Evolutionary conservation across 2,888 invertebrate species (phyloP), one percentile per base, ranked within the genome.

Genomic region (Eretmocerus hayati): DNA sequence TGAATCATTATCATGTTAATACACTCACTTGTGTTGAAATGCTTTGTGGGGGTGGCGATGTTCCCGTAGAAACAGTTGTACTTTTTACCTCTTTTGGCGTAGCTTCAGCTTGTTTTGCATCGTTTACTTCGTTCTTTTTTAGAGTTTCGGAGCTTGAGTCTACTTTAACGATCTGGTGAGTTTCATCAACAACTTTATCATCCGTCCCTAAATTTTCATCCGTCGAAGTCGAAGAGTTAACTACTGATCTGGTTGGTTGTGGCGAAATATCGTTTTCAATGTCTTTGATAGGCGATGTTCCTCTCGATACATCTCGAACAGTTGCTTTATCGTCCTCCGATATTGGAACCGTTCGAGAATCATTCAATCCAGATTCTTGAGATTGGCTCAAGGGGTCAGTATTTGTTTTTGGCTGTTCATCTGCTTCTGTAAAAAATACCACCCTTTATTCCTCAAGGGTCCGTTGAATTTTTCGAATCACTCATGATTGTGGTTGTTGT

Each of bases 11-110:
- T 46, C 6, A 26, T 26, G 26, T 26, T 26, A 48, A n/a, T 35
- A n/a, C 41, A 56, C 62, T 62, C 70, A 85, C 87, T 80, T 91
- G 90, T 20, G 90, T 91, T 21, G 90, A 87, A 63, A 87, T 89
- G 65, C 76, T 87, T 71, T 90, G 90, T 3, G 90, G 90, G 26
- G 89, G 87, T 36, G 90, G 90, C 26, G 89, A 90, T 26, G 90
- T 90, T 50, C 86, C 88, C 41, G 84, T 87, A 49, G 85, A 86
- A 36, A 74, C 72, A 23, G 72, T 65, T 46, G 47, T 54, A 32
- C 53, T 51, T 48, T 56, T 54, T 46, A 52, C 49, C 51, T 51
- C 50, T 40, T 48, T 48, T 2, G 6, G 18, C 13, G 16, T 5
- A 33, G n/a, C 5, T 6, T 33, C 15, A 13, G 15, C 4, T 11